Evolutionary conservation across 2,797 vertebrate species (phyloP).

Genomic region (Linurgus olivaceus): DNA sequence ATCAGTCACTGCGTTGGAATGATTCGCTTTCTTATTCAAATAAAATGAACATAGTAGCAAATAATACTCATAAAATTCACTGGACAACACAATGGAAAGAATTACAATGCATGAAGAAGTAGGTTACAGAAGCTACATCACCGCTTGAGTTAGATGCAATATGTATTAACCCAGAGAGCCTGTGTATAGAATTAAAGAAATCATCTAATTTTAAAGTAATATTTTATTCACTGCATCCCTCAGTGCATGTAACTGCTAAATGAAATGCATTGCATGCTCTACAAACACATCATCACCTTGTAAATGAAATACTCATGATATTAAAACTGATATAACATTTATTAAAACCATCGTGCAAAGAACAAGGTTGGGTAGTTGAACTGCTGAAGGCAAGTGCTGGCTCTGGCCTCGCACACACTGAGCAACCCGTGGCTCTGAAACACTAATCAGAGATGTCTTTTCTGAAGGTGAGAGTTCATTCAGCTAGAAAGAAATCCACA

Average conservation of each 20-base stretch:
- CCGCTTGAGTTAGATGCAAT: slow-evolving; percentile 40
- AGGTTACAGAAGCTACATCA: slow-evolving; percentile 45
- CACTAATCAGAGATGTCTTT: not conserved
- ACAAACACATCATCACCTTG: slow-evolving; percentile 68
- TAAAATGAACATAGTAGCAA: slow-evolving; percentile 35
- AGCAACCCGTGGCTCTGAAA: not conserved
- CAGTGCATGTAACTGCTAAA: slow-evolving; percentile 68
- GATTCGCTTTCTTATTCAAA: slow-evolving; percentile 38
- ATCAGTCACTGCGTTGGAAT: slow-evolving; percentile 34
- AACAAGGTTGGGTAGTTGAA: slow-evolving; percentile 27
- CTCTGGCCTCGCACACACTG: not conserved
- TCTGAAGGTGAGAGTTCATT: not conserved
- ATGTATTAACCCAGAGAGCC: slow-evolving; percentile 38
- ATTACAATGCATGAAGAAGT: slow-evolving; percentile 31
- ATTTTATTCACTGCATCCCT: slow-evolving; percentile 70
- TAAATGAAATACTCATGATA: slow-evolving; percentile 69
- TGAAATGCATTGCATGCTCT: slow-evolving; percentile 58
- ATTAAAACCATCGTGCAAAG: slow-evolving; percentile 63
- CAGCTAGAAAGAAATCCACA: not conserved
- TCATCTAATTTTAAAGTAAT: slow-evolving; percentile 65
- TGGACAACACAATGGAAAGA: slow-evolving; percentile 43
- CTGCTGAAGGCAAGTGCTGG: not conserved
- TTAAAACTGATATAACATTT: slow-evolving; percentile 69
- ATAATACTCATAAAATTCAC: slow-evolving; percentile 48
- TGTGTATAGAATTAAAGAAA: slow-evolving; percentile 60